Percentiles rank a stretch among this genome's conserved stretches.
Conservation (phyloP, 2,888 invertebrate genomes). For the Ichneumoninae sp. region DNA sequence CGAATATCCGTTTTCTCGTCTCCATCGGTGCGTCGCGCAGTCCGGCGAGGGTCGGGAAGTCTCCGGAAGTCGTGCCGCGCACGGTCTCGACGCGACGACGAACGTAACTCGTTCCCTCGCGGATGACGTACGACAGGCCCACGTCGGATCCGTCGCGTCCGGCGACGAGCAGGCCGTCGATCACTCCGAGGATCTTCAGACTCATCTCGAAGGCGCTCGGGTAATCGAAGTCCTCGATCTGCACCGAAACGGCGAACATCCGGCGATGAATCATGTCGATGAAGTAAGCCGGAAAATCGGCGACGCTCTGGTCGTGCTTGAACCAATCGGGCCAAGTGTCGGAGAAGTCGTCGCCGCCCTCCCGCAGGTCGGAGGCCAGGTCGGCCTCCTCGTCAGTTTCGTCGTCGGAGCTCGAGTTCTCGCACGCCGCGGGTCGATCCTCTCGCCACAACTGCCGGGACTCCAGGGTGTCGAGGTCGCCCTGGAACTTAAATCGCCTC, state of each 20-base stretch:
- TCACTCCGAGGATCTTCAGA: slow-evolving; percentile 85
- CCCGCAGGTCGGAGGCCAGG: slow-evolving; percentile 19
- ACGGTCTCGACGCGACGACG: slow-evolving; percentile 3
- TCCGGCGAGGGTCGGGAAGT: slow-evolving; percentile 80
- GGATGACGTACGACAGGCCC: slow-evolving; percentile 25
- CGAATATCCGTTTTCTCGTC: slow-evolving; percentile 82
- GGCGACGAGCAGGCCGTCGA: slow-evolving; percentile 43
- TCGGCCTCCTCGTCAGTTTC: slow-evolving; percentile 63
- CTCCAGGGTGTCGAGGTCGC: slow-evolving; percentile 70
- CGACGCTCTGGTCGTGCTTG: slow-evolving; percentile 87
- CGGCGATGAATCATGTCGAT: slow-evolving; percentile 89
- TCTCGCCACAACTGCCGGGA: slow-evolving; percentile 50
- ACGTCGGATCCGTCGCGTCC: slow-evolving; percentile 16
- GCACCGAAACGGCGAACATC: slow-evolving; percentile 88
- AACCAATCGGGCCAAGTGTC: slow-evolving; percentile 86
- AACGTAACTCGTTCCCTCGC: slow-evolving; percentile 44
- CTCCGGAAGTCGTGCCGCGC: neutral
- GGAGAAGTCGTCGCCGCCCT: slow-evolving; percentile 39
- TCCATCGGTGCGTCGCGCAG: slow-evolving; percentile 77
- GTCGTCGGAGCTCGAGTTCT: slow-evolving; percentile 66
- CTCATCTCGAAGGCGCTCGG: slow-evolving; percentile 87
- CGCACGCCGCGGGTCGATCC: neutral
- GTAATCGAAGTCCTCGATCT: slow-evolving; percentile 89
- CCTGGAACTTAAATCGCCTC: slow-evolving; percentile 73
- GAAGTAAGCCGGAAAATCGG: slow-evolving; percentile 87